Evolutionary conservation across 1,140 invertebrate species (phyloP), one percentile per base, ranked within the genome.

Genomic region (Saccostrea glomerata): DNA sequence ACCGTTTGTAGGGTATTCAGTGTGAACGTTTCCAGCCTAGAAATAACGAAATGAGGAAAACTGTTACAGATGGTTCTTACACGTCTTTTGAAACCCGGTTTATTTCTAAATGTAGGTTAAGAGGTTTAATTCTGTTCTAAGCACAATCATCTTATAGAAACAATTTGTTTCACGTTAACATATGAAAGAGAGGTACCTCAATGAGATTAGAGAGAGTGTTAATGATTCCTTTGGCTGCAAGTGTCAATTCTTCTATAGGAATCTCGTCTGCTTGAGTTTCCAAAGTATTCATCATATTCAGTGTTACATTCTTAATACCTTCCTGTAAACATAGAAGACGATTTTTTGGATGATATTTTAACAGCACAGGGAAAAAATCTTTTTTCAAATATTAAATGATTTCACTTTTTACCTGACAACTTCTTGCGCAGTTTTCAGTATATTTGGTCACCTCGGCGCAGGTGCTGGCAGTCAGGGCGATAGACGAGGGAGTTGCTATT

Each of bases 21-120:
- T 88, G 40, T 90, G 87, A 30, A 86, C 47, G 25, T 87, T 88
- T 13, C 77, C 84, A 23, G 90, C 87, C 90, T 91, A 77, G n/a
- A 87, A 87, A 82, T 25, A 30, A 82, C 11, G 25, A 82, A 23
- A 13, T 11, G 9, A n/a, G 6, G 15, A 6, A 15, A 20, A 63
- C n/a, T 20, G 17, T 63, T 20, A 63, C 17, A n/a, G 15, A 63
- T 6, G n/a, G 58, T 5, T 20, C 15, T 20, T 47, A 6, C 47
- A 47, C 30, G 30, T 47, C 9, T 47, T 3, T 47, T 47, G 47
- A 47, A 47, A 47, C 47, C 47, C 47, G 47, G 47, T 47, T 47
- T 47, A 47, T 47, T 47, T 6, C 47, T 47, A 47, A 47, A 47
- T 47, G 47, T 47, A 47, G 47, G 47, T 47, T 47, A 47, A 47